A percentile compares a stretch with the other conserved stretches of the same genome.
These are phyloP conservation scores for Ardeotis arabs DNA, from an alignment of 2,113 vertebrate genomes.

Conservation along the genomic window DNA sequence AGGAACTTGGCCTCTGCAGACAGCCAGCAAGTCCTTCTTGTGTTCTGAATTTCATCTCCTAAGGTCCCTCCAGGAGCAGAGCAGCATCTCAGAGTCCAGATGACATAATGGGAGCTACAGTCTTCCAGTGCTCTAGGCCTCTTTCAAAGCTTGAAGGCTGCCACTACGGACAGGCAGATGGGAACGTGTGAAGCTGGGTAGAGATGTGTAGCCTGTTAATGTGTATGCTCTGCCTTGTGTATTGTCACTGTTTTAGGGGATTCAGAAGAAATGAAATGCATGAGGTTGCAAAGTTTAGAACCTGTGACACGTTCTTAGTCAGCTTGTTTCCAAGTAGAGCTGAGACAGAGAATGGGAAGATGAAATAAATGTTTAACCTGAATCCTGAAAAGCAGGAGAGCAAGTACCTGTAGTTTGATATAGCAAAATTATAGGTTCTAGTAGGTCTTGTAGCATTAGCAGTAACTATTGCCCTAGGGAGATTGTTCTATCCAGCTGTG, in stretches of 20 bases:
- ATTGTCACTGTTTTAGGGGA: background rate
- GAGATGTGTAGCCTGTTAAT: background rate
- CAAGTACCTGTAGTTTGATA: background rate
- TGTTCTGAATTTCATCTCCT: background rate
- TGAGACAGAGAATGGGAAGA: background rate
- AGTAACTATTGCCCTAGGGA: background rate
- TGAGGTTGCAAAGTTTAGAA: background rate
- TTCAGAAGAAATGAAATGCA: background rate
- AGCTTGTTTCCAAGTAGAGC: background rate
- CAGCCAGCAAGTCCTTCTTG: background rate
- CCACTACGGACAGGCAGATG: background rate
- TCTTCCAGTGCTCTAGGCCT: background rate
- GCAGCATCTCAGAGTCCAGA: background rate
- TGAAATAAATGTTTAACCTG: background rate
- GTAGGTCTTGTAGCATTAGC: background rate
- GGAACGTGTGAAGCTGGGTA: background rate
- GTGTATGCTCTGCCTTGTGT: background rate
- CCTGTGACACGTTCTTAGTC: background rate
- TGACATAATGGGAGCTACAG: background rate
- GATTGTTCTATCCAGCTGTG: background rate
- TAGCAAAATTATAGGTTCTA: background rate
- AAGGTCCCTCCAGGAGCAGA: background rate
- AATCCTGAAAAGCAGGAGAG: background rate
- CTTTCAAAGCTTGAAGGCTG: background rate
- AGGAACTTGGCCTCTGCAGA: background rate